phyloP scores from a whole-genome alignment of 1,140 invertebrate genomes.

The Dicyema japonicum region DNA sequence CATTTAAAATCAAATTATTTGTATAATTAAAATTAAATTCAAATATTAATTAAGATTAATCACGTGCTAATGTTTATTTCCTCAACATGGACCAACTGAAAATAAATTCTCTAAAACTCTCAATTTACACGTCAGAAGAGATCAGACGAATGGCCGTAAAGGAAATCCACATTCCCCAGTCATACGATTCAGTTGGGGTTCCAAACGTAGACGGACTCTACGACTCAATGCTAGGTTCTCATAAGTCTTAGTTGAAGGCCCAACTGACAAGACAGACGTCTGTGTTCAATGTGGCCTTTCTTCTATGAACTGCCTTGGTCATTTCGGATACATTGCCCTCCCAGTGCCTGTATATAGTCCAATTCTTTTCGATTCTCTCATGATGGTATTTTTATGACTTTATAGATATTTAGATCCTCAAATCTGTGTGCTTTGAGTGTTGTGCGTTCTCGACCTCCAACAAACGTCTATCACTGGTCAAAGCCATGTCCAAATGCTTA shows the following conservation, averaged over 20 bases:
- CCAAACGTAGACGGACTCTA: slow-evolving; percentile 46
- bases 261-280: slow-evolving; percentile 24
- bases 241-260: slow-evolving; percentile 11
- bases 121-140: slow-evolving; percentile 39
- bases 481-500: no score
- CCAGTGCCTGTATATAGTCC: slow-evolving; percentile 63
- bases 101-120: no score
- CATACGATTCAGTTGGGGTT: slow-evolving; percentile 51
- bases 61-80: no score
- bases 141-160: slow-evolving; percentile 50
- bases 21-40: no score
- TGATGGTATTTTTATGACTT: slow-evolving; percentile 21
- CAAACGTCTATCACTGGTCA: no score
- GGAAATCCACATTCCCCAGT: slow-evolving; percentile 41
- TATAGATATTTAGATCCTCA: no score
- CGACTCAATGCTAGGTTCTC: slow-evolving; percentile 36
- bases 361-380: slow-evolving; percentile 40
- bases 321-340: slow-evolving; percentile 73
- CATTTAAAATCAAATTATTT: no score
- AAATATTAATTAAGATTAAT: no score
- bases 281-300: slow-evolving; percentile 46
- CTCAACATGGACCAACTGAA: no score
- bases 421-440: no score
- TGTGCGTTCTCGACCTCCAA: no score
- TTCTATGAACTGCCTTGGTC: slow-evolving; percentile 42